These are phyloP conservation scores for Meandrusa payeni DNA, from an alignment of 2,888 invertebrate species.

Conservation along the genomic window DNA sequence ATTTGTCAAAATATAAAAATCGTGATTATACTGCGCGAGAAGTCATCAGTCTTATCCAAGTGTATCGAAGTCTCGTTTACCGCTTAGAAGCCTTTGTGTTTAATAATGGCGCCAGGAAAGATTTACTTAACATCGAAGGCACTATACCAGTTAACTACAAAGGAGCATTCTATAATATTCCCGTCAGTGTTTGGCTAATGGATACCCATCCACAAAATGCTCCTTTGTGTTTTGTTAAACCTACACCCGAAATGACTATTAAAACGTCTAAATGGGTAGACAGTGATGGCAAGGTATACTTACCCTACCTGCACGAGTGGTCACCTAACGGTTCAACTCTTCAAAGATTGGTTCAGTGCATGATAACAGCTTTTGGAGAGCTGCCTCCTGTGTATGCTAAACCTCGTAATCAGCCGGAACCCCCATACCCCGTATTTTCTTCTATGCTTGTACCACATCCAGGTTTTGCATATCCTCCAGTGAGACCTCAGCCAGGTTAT, in stretches of 20 bases:
- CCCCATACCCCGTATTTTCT: constrained; percentile 78
- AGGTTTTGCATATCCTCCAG: constrained; percentile 65
- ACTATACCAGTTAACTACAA: constrained; percentile 96
- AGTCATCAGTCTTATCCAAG: constrained; percentile 66
- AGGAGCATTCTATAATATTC: constrained; percentile 96
- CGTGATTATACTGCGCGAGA: constrained; percentile 69
- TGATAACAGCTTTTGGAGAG: constrained; percentile 96
- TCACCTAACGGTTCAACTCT: constrained; percentile 90
- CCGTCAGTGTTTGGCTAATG: constrained; percentile 97
- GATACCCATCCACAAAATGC: constrained; percentile 98
- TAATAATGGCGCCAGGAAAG: constrained; percentile 91
- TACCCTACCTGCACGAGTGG: constrained; percentile 99
- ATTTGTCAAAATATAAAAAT: constrained; percentile 68
- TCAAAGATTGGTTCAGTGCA: constrained; percentile 92
- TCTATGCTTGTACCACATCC: constrained; percentile 71
- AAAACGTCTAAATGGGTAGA: constrained; percentile 97
- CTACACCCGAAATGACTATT: constrained; percentile 97
- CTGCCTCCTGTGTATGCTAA: constrained; percentile 95
- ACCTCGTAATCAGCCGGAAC: constrained; percentile 81
- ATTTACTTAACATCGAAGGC: constrained; percentile 91
- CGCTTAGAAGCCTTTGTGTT: constrained; percentile 85
- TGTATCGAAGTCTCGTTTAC: constrained; percentile 67
- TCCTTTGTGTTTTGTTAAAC: constrained; percentile 96
- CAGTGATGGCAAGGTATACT: constrained; percentile 95
- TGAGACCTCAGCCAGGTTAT: constrained; percentile 50